phyloP scores from a whole-genome alignment of 1,140 invertebrate species.

The Plectrocnemia conspersa region DNA sequence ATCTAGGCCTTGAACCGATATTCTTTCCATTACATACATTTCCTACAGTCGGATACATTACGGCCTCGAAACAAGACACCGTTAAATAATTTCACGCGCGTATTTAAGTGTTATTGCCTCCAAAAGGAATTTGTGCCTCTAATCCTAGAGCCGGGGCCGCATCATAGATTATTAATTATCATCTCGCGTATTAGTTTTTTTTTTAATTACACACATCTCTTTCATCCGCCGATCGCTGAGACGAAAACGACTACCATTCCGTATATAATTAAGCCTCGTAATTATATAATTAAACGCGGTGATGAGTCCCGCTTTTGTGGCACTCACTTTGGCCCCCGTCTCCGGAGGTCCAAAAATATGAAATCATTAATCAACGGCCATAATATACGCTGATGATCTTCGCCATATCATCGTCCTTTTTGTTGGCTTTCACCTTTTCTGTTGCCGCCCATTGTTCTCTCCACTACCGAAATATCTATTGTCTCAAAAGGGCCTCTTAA shows the following conservation, averaged over 20 bases:
- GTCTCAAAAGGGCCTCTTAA: background rate
- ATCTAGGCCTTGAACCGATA: too few species aligned
- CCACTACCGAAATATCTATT: too few species aligned
- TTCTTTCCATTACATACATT: too few species aligned
- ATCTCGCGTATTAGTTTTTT: slow-evolving; percentile 11
- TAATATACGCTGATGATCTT: slow-evolving; percentile 13
- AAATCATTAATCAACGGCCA: slow-evolving; percentile 24
- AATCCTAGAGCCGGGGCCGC: too few species aligned
- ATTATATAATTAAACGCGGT: slow-evolving; percentile 25
- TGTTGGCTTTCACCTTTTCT: background rate
- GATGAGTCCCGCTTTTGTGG: slow-evolving; percentile 22
- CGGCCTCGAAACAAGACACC: too few species aligned
- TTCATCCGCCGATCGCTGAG: background rate
- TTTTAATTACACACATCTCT: background rate
- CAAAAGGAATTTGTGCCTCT: too few species aligned
- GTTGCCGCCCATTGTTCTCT: too few species aligned
- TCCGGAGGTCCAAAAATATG: slow-evolving; percentile 11
- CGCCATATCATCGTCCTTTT: slow-evolving; percentile 14
- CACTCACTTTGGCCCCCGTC: background rate
- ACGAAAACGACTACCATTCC: slow-evolving; percentile 13
- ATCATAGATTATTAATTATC: too few species aligned
- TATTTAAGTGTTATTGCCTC: too few species aligned
- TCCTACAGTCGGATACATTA: too few species aligned
- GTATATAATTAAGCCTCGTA: slow-evolving; percentile 20
- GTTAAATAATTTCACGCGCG: too few species aligned